Percentiles rank a stretch among this genome's conserved stretches.
phyloP scores from a whole-genome alignment of 2,888 invertebrate genomes.

The Elysia crispata region DNA sequence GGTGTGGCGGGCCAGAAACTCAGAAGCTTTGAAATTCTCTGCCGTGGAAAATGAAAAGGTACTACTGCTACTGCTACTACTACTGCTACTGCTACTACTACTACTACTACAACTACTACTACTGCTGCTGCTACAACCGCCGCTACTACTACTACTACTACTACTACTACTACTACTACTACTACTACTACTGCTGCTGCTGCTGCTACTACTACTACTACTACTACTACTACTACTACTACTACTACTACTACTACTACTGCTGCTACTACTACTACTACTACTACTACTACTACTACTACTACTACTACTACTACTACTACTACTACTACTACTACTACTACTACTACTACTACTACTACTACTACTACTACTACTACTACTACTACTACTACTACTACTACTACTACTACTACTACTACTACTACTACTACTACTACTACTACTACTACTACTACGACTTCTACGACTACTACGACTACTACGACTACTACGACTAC shows the following conservation, averaged over 20 bases:
- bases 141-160: slow-evolving; percentile 19
- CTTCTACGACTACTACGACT: too few relatives aligned
- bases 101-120: too few relatives aligned
- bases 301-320: neutral
- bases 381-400: slow-evolving; percentile 10
- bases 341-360: neutral
- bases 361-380: slow-evolving; percentile 33
- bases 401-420: neutral
- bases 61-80: too few relatives aligned
- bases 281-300: slow-evolving; percentile 5
- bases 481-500: too few relatives aligned
- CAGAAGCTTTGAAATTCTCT: too few relatives aligned
- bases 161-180: slow-evolving; percentile 32
- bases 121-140: too few relatives aligned
- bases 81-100: too few relatives aligned
- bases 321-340: slow-evolving; percentile 26
- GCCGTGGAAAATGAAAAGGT: too few relatives aligned
- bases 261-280: slow-evolving; percentile 19
- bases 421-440: slow-evolving; percentile 42
- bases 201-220: slow-evolving; percentile 21
- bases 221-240: slow-evolving; percentile 18
- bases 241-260: slow-evolving; percentile 20
- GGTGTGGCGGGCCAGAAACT: too few relatives aligned
- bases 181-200: slow-evolving; percentile 32
- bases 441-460: slow-evolving; percentile 43